A percentile compares a stretch with the other conserved stretches of the same genome.
phyloP scores from a whole-genome alignment of 1,140 invertebrate species.

The Neotoxoptera formosana region DNA sequence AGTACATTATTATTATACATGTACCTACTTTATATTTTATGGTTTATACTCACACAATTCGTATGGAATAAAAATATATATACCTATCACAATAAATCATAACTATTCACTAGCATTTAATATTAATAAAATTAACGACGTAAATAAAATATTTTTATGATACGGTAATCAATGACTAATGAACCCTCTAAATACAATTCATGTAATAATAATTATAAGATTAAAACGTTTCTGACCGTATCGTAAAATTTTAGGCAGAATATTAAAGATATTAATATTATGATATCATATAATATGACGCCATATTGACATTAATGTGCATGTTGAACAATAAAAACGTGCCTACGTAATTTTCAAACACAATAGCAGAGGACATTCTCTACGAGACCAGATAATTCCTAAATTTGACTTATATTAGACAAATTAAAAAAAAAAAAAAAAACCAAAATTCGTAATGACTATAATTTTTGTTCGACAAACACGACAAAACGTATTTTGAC shows the following conservation, averaged over 20 bases:
- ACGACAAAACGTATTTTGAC: conserved; percentile 7
- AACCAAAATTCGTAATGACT: not conserved
- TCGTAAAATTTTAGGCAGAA: not conserved
- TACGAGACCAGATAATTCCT: not conserved
- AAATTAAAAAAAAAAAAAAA: not conserved
- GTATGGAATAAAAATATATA: not conserved
- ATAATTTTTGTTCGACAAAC: not conserved
- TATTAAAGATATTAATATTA: not conserved
- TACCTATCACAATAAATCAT: not conserved
- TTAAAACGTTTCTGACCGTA: not conserved
- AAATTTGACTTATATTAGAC: not conserved
- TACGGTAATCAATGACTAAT: not conserved
- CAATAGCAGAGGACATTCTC: not conserved
- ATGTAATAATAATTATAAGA: not conserved
- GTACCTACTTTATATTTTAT: not conserved
- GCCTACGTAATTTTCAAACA: not conserved
- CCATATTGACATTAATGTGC: too few species aligned
- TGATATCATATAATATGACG: too few species aligned
- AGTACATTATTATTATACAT: not conserved
- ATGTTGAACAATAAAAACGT: not conserved
- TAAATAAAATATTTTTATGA: not conserved
- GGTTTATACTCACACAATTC: not conserved
- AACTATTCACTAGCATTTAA: not conserved
- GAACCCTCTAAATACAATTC: not conserved
- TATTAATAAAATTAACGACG: not conserved